A percentile compares a stretch with the other conserved stretches of the same genome.
These are phyloP conservation scores for Melipona beecheii DNA, from an alignment of 2,888 invertebrate species.

Conservation along the genomic window DNA sequence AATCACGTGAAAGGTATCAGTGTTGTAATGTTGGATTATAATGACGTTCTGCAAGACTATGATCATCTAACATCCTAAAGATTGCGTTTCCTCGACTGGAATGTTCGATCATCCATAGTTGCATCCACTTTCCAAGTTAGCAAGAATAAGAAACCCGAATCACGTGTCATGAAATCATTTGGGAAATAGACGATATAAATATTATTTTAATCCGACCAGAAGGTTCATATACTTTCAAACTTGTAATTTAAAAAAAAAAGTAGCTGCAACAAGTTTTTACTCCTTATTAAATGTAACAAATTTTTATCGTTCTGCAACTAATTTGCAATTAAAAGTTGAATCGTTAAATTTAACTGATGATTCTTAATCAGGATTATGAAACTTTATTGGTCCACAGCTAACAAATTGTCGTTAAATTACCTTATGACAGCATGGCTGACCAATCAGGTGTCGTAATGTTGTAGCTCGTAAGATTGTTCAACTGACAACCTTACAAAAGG, in stretches of 20 bases:
- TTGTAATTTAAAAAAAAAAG: too few relatives aligned
- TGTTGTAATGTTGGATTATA: conserved; percentile 63
- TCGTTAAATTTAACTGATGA: neutral
- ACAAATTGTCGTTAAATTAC: conserved; percentile 52
- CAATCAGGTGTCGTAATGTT: conserved; percentile 71
- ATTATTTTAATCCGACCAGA: too few relatives aligned
- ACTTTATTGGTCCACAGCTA: conserved; percentile 62
- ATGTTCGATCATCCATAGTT: conserved; percentile 52
- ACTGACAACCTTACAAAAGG: conserved; percentile 74
- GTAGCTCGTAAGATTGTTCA: conserved; percentile 65
- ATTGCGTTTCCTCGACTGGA: conserved; percentile 52
- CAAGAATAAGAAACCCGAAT: conserved; percentile 23
- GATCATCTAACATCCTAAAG: conserved; percentile 57
- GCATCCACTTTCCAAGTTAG: conserved; percentile 19
- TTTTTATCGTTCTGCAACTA: neutral
- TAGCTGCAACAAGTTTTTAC: too few relatives aligned
- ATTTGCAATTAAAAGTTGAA: neutral
- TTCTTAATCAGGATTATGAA: conserved; percentile 67
- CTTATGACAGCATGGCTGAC: conserved; percentile 70
- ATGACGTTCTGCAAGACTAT: conserved; percentile 65
- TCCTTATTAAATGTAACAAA: neutral
- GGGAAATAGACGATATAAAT: neutral
- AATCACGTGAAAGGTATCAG: conserved; percentile 74
- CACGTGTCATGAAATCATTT: conserved; percentile 32
- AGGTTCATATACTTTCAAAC: too few relatives aligned